A percentile compares a stretch with the other conserved stretches of the same genome.
Evolutionary conservation across 2,113 vertebrate genomes (phyloP).

Genomic region (Dasypus novemcinctus): DNA sequence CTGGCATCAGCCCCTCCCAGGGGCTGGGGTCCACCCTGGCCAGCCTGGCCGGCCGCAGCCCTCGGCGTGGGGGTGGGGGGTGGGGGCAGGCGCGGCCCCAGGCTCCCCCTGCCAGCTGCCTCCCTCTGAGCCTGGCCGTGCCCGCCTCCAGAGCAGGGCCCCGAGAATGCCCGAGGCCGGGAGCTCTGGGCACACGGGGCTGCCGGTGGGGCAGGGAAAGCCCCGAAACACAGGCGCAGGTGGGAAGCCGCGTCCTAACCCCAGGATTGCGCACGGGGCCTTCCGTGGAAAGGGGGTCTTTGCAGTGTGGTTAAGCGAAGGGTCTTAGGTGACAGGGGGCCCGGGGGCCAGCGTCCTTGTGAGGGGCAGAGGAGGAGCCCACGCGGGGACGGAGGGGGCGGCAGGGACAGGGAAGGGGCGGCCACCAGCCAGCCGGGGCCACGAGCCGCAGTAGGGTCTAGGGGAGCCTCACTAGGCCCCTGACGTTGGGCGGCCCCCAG

Average conservation of each 20-base stretch:
- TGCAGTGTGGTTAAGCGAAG: background rate
- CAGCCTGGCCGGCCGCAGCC: background rate
- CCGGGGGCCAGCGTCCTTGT: background rate
- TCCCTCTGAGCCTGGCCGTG: background rate
- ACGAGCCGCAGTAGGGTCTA: too few relatives aligned
- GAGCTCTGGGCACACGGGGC: background rate
- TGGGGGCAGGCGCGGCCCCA: background rate
- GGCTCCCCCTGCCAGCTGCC: background rate
- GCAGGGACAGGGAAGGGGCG: background rate
- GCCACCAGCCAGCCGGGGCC: too few relatives aligned
- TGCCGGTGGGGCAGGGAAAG: too few relatives aligned
- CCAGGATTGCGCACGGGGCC: background rate
- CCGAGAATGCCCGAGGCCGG: fast-evolving
- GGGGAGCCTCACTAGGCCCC: too few relatives aligned
- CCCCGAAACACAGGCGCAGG: too few relatives aligned
- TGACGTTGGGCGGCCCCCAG: too few relatives aligned
- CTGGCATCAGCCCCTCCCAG: background rate
- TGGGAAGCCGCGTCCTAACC: background rate
- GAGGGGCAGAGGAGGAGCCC: background rate
- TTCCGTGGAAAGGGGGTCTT: background rate
- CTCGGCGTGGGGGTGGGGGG: background rate
- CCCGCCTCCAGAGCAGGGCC: background rate
- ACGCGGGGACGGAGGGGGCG: background rate
- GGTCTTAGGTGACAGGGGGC: too few relatives aligned
- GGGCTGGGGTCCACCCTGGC: background rate